These are phyloP conservation scores for Dryobota labecula DNA, from an alignment of 2,888 invertebrate genomes.

Conservation along the genomic window DNA sequence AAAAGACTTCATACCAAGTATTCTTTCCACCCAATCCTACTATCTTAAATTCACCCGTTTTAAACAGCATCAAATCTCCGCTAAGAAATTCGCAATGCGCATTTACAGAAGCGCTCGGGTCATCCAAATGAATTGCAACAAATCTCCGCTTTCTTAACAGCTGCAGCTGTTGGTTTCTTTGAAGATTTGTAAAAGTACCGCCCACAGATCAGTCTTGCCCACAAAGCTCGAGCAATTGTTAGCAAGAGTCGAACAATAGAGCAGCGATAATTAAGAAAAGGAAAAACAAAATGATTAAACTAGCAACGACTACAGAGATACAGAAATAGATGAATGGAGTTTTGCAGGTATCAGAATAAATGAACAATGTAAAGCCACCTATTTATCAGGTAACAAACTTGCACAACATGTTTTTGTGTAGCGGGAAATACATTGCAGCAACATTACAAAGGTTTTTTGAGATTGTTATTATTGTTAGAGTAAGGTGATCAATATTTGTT, in stretches of 20 bases:
- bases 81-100: conserved; percentile 45
- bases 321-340: conserved; percentile 15
- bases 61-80: conserved; percentile 33
- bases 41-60: conserved; percentile 7
- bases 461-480: too few relatives aligned
- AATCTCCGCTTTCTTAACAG: conserved; percentile 48
- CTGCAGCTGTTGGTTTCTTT: conserved; percentile 50
- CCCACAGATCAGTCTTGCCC: conserved; percentile 40
- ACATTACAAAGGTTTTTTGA: too few relatives aligned
- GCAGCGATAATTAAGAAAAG: conserved; percentile 54
- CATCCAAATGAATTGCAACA: conserved; percentile 58
- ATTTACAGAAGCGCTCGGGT: conserved; percentile 45
- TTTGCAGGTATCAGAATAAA: background rate
- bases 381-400: background rate
- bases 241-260: conserved; percentile 46
- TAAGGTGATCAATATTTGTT: too few relatives aligned
- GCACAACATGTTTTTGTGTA: background rate
- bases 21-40: background rate
- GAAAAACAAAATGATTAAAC: conserved; percentile 48
- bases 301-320: conserved; percentile 19
- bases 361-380: background rate
- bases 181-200: conserved; percentile 46
- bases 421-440: background rate
- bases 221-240: conserved; percentile 26
- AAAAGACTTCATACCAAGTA: background rate